These are phyloP conservation scores for Calyptommatus sinebrachiatus DNA, from an alignment of 2,113 vertebrate genomes.

Conservation along the genomic window DNA sequence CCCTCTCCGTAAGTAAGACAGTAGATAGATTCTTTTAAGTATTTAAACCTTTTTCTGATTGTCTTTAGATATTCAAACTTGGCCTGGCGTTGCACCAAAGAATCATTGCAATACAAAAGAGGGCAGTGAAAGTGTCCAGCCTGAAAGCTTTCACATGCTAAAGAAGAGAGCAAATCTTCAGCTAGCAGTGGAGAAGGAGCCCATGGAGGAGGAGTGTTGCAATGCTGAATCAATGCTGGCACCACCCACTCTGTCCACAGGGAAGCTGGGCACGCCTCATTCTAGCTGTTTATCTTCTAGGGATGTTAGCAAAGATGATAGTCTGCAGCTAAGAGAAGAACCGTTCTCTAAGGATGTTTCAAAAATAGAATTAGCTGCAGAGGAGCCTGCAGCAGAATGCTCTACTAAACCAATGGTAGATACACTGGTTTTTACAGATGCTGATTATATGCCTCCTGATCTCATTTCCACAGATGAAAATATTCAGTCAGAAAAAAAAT, in stretches of 20 bases:
- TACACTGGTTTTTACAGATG: slow-evolving; percentile 47
- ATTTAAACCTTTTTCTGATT: slow-evolving; percentile 59
- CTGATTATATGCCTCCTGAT: slow-evolving; percentile 45
- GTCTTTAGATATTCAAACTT: slow-evolving; percentile 66
- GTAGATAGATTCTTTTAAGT: slow-evolving; percentile 58
- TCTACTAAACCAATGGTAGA: slow-evolving; percentile 54
- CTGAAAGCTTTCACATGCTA: slow-evolving; percentile 30
- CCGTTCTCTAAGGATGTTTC: slow-evolving; percentile 52
- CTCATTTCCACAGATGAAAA: slow-evolving; percentile 46
- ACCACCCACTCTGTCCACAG: slow-evolving; percentile 64
- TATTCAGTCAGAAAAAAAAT: slow-evolving; percentile 53
- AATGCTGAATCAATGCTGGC: slow-evolving; percentile 39
- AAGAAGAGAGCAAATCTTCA: slow-evolving; percentile 28
- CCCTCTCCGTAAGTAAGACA: slow-evolving; percentile 27
- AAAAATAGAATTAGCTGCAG: slow-evolving; percentile 43
- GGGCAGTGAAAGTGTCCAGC: slow-evolving; percentile 11
- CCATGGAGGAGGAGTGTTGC: slow-evolving; percentile 67
- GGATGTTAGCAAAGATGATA: slow-evolving; percentile 48
- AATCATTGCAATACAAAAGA: slow-evolving; percentile 35
- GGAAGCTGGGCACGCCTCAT: slow-evolving; percentile 54
- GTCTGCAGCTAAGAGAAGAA: slow-evolving; percentile 56
- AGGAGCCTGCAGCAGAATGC: slow-evolving; percentile 35
- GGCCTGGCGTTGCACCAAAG: slow-evolving; percentile 52
- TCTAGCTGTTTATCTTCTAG: slow-evolving; percentile 51
- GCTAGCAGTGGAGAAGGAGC: slow-evolving; percentile 54